These are phyloP conservation scores for Phoebastria nigripes DNA, from an alignment of 2,797 vertebrate species.

Conservation along the genomic window DNA sequence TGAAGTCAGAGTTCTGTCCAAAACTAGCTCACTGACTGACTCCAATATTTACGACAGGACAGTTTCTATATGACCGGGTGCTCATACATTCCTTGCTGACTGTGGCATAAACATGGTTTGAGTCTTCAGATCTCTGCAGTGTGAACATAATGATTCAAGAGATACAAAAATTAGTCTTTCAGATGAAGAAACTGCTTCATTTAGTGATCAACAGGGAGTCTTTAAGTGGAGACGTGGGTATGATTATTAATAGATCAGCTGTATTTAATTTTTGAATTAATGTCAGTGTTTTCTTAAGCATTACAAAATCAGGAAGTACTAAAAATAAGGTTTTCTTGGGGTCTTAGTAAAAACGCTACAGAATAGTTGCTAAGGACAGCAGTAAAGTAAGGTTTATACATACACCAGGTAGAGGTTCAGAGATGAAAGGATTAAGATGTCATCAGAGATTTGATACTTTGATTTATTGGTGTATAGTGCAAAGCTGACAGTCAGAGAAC, in stretches of 20 bases:
- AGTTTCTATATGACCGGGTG: neutral
- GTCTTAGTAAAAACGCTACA: neutral
- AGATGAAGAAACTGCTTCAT: neutral
- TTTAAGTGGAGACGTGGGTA: neutral
- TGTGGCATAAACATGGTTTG: neutral
- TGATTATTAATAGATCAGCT: neutral
- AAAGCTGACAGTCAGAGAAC: neutral
- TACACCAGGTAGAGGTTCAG: neutral
- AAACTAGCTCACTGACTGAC: neutral
- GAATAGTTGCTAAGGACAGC: neutral
- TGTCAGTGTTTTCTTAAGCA: neutral
- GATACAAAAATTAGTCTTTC: neutral
- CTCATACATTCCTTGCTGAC: neutral
- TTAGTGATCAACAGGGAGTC: neutral
- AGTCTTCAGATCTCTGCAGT: neutral
- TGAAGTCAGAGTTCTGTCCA: neutral
- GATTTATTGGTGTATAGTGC: neutral
- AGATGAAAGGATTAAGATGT: neutral
- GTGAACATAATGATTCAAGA: neutral
- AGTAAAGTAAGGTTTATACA: neutral
- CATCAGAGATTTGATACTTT: neutral
- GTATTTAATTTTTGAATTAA: neutral
- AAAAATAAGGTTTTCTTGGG: neutral
- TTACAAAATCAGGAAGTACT: neutral
- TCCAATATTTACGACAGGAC: neutral